Percentiles rank a stretch among this genome's conserved stretches.
Evolutionary conservation across 2,888 invertebrate genomes (phyloP).

Genomic region (Thumatha senex): DNA sequence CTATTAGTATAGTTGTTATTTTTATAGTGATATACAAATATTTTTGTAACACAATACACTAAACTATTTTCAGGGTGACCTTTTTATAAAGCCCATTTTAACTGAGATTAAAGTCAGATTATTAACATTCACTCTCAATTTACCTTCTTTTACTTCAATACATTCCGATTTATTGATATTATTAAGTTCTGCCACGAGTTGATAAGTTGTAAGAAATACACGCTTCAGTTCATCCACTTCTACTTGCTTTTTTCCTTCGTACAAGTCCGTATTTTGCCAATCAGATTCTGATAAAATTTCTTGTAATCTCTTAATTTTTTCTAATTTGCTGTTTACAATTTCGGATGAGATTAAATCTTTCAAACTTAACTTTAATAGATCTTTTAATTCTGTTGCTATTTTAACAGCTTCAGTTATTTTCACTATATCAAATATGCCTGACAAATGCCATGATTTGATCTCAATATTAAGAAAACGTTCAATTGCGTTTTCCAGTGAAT

Average conservation of each 20-base stretch:
- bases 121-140: slow-evolving; percentile 33
- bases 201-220: slow-evolving; percentile 46
- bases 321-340: slow-evolving; percentile 32
- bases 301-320: slow-evolving; percentile 36
- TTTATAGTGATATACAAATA: too few relatives aligned
- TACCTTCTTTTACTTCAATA: slow-evolving; percentile 40
- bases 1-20: too few relatives aligned
- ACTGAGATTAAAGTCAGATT: slow-evolving; percentile 19
- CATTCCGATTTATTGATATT: slow-evolving; percentile 27
- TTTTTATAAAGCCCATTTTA: slow-evolving; percentile 43
- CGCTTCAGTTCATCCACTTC: slow-evolving; percentile 43
- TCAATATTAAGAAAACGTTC: slow-evolving; percentile 47
- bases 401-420: slow-evolving; percentile 41
- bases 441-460: slow-evolving; percentile 35
- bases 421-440: slow-evolving; percentile 29
- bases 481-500: slow-evolving; percentile 50
- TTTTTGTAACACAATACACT: too few relatives aligned
- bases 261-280: slow-evolving; percentile 49
- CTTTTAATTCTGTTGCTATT: slow-evolving; percentile 45
- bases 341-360: slow-evolving; percentile 24
- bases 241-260: slow-evolving; percentile 35
- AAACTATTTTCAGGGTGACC: too few relatives aligned
- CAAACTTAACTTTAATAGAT: slow-evolving; percentile 19
- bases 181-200: slow-evolving; percentile 46
- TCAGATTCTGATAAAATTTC: slow-evolving; percentile 45